These are phyloP conservation scores for Tiliqua scincoides DNA, from an alignment of 2,113 vertebrate genomes.

Conservation along the genomic window DNA sequence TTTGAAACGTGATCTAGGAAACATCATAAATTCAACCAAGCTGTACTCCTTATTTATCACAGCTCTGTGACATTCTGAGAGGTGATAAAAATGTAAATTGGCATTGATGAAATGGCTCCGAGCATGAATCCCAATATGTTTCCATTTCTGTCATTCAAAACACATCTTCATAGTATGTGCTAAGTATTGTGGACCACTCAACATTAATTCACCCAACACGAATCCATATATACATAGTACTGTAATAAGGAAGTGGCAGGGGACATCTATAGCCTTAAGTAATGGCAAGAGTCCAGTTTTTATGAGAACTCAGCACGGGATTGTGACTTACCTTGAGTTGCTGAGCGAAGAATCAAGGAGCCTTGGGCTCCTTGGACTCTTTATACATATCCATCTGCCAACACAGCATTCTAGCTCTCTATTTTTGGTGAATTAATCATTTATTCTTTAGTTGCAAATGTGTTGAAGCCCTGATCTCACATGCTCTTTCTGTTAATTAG, in stretches of 20 bases:
- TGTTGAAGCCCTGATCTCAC: conserved; percentile 63
- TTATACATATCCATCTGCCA: conserved; percentile 60
- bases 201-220: neutral
- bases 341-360: conserved; percentile 41
- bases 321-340: conserved; percentile 61
- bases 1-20: neutral
- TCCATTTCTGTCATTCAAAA: neutral
- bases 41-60: neutral
- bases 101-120: neutral
- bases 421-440: conserved; percentile 72
- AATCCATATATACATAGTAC: neutral
- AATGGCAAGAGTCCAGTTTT: neutral
- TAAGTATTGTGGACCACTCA: rapidly evolving
- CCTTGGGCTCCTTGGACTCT: conserved; percentile 36
- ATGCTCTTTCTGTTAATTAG: conserved; percentile 65
- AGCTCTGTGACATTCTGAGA: neutral
- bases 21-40: neutral
- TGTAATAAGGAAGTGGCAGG: neutral
- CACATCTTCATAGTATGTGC: neutral
- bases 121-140: neutral
- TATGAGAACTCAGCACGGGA: neutral
- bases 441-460: conserved; percentile 66
- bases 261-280: neutral
- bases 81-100: neutral
- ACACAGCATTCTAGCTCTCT: conserved; percentile 49